Evolutionary conservation across 2,888 invertebrate species (phyloP), one percentile per base, ranked within the genome.

Genomic region (Allygus modestus): DNA sequence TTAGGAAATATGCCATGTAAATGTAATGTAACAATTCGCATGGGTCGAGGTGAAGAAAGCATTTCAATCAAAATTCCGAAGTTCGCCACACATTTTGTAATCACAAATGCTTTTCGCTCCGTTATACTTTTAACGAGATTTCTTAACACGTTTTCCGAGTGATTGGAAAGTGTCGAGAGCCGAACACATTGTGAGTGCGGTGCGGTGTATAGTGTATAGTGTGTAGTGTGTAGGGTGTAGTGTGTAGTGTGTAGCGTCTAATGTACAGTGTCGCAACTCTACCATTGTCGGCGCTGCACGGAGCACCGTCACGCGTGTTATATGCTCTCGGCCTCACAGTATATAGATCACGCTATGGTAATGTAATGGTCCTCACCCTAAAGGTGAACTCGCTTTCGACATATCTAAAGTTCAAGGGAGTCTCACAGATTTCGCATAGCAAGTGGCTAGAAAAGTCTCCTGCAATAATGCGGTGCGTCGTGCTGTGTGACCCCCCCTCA

Each of bases 321-420:
- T 46, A 46, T 46, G 46, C 12, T 4, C 31, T 4, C 65, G 65
- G 31, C 31, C 65, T 58, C 58, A 20, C 65, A 15, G 28, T 65
- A 65, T 65, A 65, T 65, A 65, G 65, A 65, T 65, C 65, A 65
- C 28, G 65, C 65, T 65, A 65, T 65, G 65, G 28, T 65, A 65
- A 65, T 65, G 28, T 65, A 65, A 65, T 65, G 65, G 65, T 65
- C 65, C 65, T 65, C 15, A 65, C n/a, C 65, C 65, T 31, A 65
- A 65, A 65, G 65, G 65, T 65, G 65, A 65, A 65, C 65, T 31
- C 65, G 65, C 28, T 65, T 65, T 65, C 65, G 65, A 65, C 65
- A 65, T 65, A 54, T 65, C 65, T 65, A 65, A 65, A 65, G 65
- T 65, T 65, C 65, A 65, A 65, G 65, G 31, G 31, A 65, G 31